These are phyloP conservation scores for Holacanthus passer DNA, from an alignment of 2,113 vertebrate genomes.

Conservation along the genomic window DNA sequence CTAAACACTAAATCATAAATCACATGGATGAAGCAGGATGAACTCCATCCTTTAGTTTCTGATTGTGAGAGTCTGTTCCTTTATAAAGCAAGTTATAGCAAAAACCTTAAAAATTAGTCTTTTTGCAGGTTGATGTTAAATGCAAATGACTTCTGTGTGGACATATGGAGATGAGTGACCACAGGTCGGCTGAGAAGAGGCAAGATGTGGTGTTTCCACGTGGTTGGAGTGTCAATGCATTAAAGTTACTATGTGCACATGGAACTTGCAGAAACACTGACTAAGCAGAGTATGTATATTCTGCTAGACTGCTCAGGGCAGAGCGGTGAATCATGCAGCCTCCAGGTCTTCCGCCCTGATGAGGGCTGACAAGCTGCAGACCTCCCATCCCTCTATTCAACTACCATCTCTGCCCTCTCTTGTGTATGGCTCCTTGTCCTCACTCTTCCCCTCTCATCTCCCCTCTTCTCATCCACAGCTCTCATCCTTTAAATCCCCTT, in stretches of 20 bases:
- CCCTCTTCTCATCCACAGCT: background rate
- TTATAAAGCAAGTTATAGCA: background rate
- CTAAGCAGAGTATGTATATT: conserved; percentile 31
- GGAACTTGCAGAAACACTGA: conserved; percentile 35
- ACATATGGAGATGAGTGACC: background rate
- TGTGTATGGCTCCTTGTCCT: background rate
- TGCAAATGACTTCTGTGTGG: conserved; percentile 12
- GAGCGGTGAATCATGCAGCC: conserved; percentile 57
- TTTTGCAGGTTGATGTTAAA: background rate
- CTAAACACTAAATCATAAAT: too few relatives aligned
- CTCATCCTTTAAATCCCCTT: background rate
- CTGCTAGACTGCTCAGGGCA: conserved; percentile 23
- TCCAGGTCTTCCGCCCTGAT: conserved; percentile 24
- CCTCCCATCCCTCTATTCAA: background rate
- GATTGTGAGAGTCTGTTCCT: background rate
- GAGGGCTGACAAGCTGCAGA: conserved; percentile 51
- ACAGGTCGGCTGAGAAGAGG: background rate
- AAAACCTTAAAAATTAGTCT: background rate
- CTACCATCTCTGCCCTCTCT: background rate
- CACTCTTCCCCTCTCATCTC: background rate
- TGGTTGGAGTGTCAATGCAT: conserved; percentile 1
- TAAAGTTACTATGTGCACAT: conserved; percentile 16
- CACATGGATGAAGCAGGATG: background rate
- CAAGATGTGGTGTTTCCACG: conserved; percentile 1
- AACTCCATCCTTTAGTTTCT: background rate